These are phyloP conservation scores for Netelia inedita DNA, from an alignment of 2,888 invertebrate genomes.

Conservation along the genomic window DNA sequence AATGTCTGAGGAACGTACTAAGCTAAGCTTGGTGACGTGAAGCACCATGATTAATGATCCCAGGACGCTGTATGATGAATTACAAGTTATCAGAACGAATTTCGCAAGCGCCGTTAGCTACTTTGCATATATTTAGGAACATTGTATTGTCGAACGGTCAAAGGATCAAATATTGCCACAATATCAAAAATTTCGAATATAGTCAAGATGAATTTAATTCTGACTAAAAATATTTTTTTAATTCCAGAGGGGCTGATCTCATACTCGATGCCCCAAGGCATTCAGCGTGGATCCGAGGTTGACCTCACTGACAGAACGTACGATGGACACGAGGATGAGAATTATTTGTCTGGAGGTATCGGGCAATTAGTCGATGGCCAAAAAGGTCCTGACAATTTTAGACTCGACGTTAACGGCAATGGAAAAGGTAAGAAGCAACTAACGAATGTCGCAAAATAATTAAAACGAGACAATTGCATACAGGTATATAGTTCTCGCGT, in stretches of 20 bases:
- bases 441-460: not conserved
- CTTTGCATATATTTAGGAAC: too few species aligned
- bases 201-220: not conserved
- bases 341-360: conserved; percentile 89
- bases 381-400: conserved; percentile 91
- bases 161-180: too few species aligned
- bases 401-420: conserved; percentile 88
- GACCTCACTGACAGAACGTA: conserved; percentile 92
- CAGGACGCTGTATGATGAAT: conserved; percentile 22
- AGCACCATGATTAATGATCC: conserved; percentile 45
- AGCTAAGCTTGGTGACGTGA: conserved; percentile 26
- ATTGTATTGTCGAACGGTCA: too few species aligned
- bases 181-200: too few species aligned
- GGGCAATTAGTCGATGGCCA: conserved; percentile 93
- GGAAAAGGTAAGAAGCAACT: conserved; percentile 88
- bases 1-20: not conserved
- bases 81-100: conserved; percentile 15
- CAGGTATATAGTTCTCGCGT: not conserved
- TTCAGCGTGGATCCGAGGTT: conserved; percentile 90
- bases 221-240: conserved; percentile 20
- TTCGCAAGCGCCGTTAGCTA: not conserved
- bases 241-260: conserved; percentile 91
- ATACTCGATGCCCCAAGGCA: conserved; percentile 92
- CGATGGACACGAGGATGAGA: conserved; percentile 90
- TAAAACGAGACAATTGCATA: not conserved